Conservation (phyloP, 2,888 invertebrate genomes). For the Tiphia femorata region DNA sequence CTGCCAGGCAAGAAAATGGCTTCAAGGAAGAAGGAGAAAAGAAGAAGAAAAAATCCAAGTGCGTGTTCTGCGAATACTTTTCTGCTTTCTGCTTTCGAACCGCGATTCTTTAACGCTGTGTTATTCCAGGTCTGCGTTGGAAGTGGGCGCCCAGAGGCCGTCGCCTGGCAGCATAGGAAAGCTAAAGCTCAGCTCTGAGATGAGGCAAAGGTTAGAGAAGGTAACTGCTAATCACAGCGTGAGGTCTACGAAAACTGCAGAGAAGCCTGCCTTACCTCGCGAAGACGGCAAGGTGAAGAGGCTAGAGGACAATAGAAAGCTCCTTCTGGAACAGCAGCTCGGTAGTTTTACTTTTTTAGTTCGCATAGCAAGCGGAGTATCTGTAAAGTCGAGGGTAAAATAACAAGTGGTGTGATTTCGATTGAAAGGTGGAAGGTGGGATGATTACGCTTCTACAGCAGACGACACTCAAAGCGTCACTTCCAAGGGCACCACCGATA, state of each 20-base stretch:
- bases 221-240: constrained; percentile 92
- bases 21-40: constrained; percentile 64
- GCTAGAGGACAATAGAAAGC: constrained; percentile 86
- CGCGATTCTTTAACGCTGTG: neutral
- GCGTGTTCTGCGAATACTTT: neutral
- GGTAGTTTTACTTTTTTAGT: constrained; percentile 61
- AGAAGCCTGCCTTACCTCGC: constrained; percentile 75
- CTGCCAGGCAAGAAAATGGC: constrained; percentile 59
- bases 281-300: constrained; percentile 78
- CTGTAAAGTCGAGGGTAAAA: neutral
- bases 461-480: constrained; percentile 66
- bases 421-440: constrained; percentile 64
- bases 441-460: constrained; percentile 66
- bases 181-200: constrained; percentile 89
- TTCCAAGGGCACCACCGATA: constrained; percentile 66
- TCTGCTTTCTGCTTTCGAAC: neutral
- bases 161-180: constrained; percentile 92
- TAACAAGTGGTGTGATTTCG: neutral
- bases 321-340: constrained; percentile 88
- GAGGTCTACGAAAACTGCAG: constrained; percentile 81
- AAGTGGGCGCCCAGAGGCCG: constrained; percentile 85
- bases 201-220: constrained; percentile 89
- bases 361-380: neutral
- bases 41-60: constrained; percentile 40
- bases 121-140: constrained; percentile 73